Evolutionary conservation across 2,888 invertebrate genomes (phyloP), one percentile per base, ranked within the genome.

Genomic region (Apomyelois bistriatella): DNA sequence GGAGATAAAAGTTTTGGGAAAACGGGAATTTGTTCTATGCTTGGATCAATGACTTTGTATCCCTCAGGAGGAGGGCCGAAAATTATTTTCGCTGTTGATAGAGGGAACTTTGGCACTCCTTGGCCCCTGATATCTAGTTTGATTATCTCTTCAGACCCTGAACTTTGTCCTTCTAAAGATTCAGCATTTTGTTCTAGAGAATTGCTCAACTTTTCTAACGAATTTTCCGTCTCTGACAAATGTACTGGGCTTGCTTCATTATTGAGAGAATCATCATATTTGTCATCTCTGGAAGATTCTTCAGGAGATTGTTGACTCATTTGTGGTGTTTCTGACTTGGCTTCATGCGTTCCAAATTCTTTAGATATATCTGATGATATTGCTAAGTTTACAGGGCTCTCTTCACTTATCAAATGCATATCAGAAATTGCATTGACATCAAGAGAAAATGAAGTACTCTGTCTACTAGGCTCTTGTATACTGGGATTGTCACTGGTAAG

Each of bases 81-180:
- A 58, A 90, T 83, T 47, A 90, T 88, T 74, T 87, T 84, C 12
- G 80, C 76, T 55, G 82, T 61, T 28, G 81, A 75, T 54, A 86
- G 67, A 2, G 79, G 64, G 58, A 79, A 81, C 62, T 82, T 88
- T 7, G 82, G 84, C 28, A 69, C 79, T 32, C 77, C 85, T 59
- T 82, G 78, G 1, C 91, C 91, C 70, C 91, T 72, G 36, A 91
- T 90, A 65, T 91, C 91, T 54, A 91, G 59, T 57, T 89, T 90
- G 49, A 91, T 90, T 6, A 91, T 85, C 61, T 91, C 90, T 58
- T 91, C 90, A 32, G 91, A 91, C 0, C 72, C 81, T 46, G 87
- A 84, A 61, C 78, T 82, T 7, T 62, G 59, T 60, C 71, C 78
- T 7, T 72, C 70, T 0, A 64, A 60, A 1, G 73, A 76, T 47